Conservation (phyloP, 2,888 invertebrate species). For the Latrodectus elegans region DNA sequence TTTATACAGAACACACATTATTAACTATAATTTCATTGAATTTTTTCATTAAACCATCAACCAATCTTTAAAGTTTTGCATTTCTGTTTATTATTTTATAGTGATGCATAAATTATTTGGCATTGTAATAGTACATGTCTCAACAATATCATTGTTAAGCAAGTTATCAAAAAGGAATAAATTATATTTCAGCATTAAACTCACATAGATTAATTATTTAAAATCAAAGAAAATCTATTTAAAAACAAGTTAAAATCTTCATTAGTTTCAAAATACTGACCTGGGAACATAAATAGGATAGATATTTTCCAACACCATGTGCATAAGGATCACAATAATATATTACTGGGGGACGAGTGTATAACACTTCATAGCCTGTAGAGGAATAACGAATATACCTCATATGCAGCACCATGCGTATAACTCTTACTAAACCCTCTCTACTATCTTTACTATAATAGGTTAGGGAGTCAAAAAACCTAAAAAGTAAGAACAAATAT, state of each 20-base stretch:
- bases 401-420: conserved; percentile 85
- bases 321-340: conserved; percentile 76
- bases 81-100: no score
- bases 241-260: background rate
- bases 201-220: no score
- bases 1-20: no score
- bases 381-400: conserved; percentile 87
- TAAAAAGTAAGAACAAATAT: conserved; percentile 73
- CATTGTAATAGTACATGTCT: no score
- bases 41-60: no score
- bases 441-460: conserved; percentile 91
- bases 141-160: no score
- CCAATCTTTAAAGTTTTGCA: no score
- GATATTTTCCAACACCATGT: conserved; percentile 74
- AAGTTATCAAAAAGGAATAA: no score
- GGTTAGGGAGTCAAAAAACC: conserved; percentile 87
- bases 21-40: no score
- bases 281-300: conserved; percentile 72
- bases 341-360: conserved; percentile 81
- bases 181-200: no score
- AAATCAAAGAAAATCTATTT: background rate
- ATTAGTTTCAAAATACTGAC: conserved; percentile 57
- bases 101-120: no score
- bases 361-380: conserved; percentile 87
- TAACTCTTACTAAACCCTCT: conserved; percentile 89